phyloP scores from a whole-genome alignment of 2,888 invertebrate species.

The Latrodectus elegans region DNA sequence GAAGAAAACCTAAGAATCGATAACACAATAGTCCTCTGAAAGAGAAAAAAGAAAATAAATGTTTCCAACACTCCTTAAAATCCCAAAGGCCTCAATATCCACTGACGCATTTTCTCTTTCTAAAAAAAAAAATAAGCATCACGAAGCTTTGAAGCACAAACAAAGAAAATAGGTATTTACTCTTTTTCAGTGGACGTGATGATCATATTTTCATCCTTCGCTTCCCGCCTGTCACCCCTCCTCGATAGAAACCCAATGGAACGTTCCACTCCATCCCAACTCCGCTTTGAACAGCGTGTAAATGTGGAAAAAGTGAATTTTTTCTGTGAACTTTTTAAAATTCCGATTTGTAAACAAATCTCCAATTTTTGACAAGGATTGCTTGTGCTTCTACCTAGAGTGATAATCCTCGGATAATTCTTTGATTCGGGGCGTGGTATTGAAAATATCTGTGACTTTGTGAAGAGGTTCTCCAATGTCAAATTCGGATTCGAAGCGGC shows the following conservation, averaged over 20 bases:
- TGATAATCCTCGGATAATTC: not conserved
- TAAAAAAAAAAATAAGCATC: not conserved
- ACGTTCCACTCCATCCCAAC: constrained; percentile 20
- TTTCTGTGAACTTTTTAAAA: too few relatives aligned
- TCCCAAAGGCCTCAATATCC: not conserved
- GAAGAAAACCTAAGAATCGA: too few relatives aligned
- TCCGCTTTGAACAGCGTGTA: constrained; percentile 6
- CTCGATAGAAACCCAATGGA: constrained; percentile 12
- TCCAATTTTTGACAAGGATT: too few relatives aligned
- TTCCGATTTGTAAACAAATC: too few relatives aligned
- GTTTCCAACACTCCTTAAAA: not conserved
- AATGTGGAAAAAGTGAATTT: constrained; percentile 5
- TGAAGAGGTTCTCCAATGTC: constrained; percentile 24
- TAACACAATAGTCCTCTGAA: not conserved
- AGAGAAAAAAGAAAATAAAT: not conserved
- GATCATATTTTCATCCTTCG: constrained; percentile 17
- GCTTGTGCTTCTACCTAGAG: not conserved
- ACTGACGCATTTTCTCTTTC: not conserved
- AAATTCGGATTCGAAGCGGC: not conserved
- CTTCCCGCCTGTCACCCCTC: constrained; percentile 45
- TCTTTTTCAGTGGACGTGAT: constrained; percentile 11
- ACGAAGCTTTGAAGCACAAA: not conserved
- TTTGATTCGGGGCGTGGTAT: not conserved
- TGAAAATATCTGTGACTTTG: constrained; percentile 34
- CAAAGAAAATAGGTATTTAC: not conserved